These are phyloP conservation scores for Gallinago solitaria DNA, from an alignment of 2,797 vertebrate species.

Conservation along the genomic window DNA sequence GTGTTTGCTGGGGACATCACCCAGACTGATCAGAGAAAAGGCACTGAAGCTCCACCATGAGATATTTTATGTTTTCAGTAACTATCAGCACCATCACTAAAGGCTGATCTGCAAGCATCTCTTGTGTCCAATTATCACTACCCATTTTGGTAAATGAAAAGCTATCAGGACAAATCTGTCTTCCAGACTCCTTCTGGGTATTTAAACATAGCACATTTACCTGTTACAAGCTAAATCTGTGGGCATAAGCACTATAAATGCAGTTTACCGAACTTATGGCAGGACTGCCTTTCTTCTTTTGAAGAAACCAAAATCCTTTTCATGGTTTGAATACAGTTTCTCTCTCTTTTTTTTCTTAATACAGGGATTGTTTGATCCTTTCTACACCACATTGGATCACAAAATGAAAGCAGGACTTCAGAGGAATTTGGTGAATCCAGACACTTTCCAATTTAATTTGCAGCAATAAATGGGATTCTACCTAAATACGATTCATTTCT, in stretches of 20 bases:
- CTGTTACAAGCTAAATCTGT: background rate
- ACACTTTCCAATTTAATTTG: background rate
- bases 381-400: background rate
- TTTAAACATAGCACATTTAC: constrained; percentile 24
- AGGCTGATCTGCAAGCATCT: constrained; percentile 67
- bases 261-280: constrained; percentile 6
- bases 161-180: constrained; percentile 68
- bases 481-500: background rate
- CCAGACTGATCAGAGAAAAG: constrained; percentile 7
- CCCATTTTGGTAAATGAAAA: constrained; percentile 73
- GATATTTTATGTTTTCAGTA: constrained; percentile 53
- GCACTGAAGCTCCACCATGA: constrained; percentile 49
- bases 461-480: background rate
- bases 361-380: background rate
- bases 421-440: background rate
- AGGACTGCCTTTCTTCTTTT: background rate
- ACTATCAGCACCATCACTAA: constrained; percentile 48
- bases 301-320: background rate
- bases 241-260: background rate
- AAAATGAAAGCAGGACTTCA: constrained; percentile 23
- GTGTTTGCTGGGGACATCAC: background rate
- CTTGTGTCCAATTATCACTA: constrained; percentile 75
- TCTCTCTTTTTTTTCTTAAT: background rate
- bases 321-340: background rate
- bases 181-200: constrained; percentile 59